phyloP scores from a whole-genome alignment of 1,140 invertebrate genomes.

The Homarus americanus region DNA sequence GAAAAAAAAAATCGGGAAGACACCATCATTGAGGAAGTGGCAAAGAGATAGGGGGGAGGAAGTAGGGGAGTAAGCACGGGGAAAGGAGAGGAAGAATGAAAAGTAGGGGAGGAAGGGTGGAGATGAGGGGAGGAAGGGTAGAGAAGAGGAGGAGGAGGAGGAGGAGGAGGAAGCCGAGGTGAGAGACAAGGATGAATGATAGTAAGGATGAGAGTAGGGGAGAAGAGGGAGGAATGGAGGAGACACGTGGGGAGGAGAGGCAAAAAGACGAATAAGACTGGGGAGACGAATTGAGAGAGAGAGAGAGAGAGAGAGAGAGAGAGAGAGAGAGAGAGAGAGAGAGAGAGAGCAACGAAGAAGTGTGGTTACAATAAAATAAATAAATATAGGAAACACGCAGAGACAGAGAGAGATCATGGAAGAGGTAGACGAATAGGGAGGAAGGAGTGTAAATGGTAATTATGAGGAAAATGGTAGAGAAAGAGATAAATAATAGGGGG shows the following conservation, averaged over 20 bases:
- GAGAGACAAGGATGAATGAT: not conserved
- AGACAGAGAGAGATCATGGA: too few relatives aligned
- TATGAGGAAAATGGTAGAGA: too few relatives aligned
- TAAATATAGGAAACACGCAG: too few relatives aligned
- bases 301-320: conserved; percentile 31
- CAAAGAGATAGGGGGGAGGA: not conserved
- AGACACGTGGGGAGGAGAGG: not conserved
- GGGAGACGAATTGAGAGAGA: not conserved
- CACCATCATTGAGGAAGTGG: not conserved
- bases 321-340: not conserved
- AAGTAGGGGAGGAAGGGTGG: not conserved
- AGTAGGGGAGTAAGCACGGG: not conserved
- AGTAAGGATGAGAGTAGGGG: too few relatives aligned
- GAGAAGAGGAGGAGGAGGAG: too few relatives aligned
- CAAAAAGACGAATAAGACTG: not conserved
- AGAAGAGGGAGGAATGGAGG: not conserved
- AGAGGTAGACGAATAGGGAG: too few relatives aligned
- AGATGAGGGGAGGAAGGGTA: too few relatives aligned
- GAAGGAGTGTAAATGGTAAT: too few relatives aligned
- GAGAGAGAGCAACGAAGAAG: too few relatives aligned
- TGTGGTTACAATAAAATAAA: too few relatives aligned
- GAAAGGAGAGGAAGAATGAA: not conserved
- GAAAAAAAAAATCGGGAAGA: not conserved
- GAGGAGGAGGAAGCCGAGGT: not conserved
- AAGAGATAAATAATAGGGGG: too few relatives aligned